Evolutionary conservation across 2,888 invertebrate genomes (phyloP).

Genomic region (Acleris literana): DNA sequence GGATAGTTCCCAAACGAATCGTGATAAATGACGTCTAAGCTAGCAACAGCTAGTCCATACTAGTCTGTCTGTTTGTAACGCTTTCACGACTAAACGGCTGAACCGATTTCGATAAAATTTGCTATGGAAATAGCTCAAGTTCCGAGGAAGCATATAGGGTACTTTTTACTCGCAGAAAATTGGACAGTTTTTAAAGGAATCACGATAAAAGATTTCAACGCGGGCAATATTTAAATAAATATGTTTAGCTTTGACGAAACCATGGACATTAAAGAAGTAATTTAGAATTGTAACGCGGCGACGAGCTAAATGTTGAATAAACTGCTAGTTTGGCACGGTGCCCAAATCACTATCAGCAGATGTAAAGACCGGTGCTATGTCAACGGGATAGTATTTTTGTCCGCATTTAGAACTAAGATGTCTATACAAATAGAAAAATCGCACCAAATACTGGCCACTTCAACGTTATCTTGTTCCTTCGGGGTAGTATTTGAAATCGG

Average conservation of each 20-base stretch:
- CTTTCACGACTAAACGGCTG: too few species aligned
- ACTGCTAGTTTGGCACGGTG: constrained; percentile 21
- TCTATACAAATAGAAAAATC: constrained; percentile 6
- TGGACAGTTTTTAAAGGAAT: too few species aligned
- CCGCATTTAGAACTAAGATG: constrained; percentile 23
- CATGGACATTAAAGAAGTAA: constrained; percentile 27
- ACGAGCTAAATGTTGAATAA: constrained; percentile 18
- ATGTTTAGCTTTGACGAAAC: constrained; percentile 7
- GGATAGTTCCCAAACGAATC: too few species aligned
- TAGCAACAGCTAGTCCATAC: too few species aligned
- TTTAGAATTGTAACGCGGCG: constrained; percentile 28
- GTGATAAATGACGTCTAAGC: too few species aligned
- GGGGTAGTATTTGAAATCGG: too few species aligned
- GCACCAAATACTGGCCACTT: not conserved
- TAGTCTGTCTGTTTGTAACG: too few species aligned
- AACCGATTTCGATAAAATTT: too few species aligned
- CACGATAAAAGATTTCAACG: too few species aligned
- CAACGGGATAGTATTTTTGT: constrained; percentile 32
- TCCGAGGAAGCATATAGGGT: too few species aligned
- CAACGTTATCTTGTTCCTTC: not conserved
- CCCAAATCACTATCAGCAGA: constrained; percentile 29
- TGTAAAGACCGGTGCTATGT: constrained; percentile 27
- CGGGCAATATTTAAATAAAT: not conserved
- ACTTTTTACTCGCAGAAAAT: too few species aligned
- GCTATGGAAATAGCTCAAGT: too few species aligned